Base-by-base conservation (phyloP, 2,888 invertebrate species). In the Dioctria linearis region DNA sequence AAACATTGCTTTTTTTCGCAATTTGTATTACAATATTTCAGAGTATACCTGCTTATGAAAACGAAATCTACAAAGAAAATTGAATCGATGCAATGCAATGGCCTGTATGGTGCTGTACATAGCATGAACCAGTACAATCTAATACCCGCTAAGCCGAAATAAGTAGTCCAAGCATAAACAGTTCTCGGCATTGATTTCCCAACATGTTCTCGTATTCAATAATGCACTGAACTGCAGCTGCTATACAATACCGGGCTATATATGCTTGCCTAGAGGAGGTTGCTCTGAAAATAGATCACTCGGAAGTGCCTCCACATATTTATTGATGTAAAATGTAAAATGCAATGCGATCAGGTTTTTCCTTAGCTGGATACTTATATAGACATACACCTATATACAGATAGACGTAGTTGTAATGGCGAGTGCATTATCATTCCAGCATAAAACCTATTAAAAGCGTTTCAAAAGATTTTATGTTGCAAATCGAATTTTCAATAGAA, bases 241-340 rank as follows among this genome's bases (percentile, higher is more conserved):
- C 46, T 54, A n/a, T 25, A 25, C 54, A 54, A 8, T 54, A 54
- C 54, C 54, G 54, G 54, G 11, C 54, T 54, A 5, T 8, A n/a
- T 4, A 8, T 54, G 54, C 25, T 61, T 61, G 61, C 13, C 61
- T 61, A 39, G 25, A 25, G 61, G 61, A 39, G 61, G 39, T 61
- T 61, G 25, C n/a, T 39, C 61, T 61, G 61, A 39, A 61, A 61
- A 25, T 61, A 61, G 61, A 61, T 61, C 61, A 5, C 61, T 61
- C 61, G 61, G 61, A 61, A 61, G 61, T 61, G 61, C 39, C 25
- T 57, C 11, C 37, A 37, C 25, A 61, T 39, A 37, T 61, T 39
- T 39, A 61, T 61, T 61, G 61, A 39, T 39, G 61, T 11, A 37
- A 25, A 25, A 25, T 25, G 25, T 25, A 25, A 25, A 25, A 37